These are phyloP conservation scores for Scrobipalpa atriplicella DNA, from an alignment of 2,888 invertebrate species.

Conservation along the genomic window DNA sequence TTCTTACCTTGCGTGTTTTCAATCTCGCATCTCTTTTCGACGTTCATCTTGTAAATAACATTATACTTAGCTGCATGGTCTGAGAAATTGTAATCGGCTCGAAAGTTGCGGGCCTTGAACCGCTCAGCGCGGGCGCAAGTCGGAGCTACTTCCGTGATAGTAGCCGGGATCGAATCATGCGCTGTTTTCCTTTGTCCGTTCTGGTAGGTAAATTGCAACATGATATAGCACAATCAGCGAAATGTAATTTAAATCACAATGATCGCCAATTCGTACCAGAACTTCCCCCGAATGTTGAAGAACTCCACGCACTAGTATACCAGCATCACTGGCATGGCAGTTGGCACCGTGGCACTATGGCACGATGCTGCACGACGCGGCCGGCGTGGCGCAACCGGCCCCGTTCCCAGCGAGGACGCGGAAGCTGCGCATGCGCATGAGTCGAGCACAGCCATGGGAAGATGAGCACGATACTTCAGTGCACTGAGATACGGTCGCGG, in stretches of 20 bases:
- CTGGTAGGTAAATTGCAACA: too few relatives aligned
- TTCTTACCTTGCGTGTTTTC: too few relatives aligned
- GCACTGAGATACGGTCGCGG: not conserved
- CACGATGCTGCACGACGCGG: not conserved
- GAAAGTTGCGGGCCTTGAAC: conserved; percentile 19
- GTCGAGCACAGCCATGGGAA: not conserved
- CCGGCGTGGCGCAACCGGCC: conserved; percentile 13
- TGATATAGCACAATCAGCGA: too few relatives aligned
- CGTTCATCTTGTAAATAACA: not conserved
- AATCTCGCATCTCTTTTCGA: not conserved
- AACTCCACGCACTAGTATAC: not conserved
- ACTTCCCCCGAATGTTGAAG: not conserved
- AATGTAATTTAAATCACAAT: too few relatives aligned
- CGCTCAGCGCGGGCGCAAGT: not conserved
- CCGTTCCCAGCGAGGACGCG: conserved; percentile 22
- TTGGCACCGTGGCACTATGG: not conserved
- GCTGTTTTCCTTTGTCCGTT: not conserved
- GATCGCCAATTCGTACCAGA: too few relatives aligned
- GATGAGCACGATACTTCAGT: conserved; percentile 7
- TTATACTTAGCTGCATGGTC: not conserved
- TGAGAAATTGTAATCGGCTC: conserved; percentile 15
- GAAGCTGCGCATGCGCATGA: not conserved
- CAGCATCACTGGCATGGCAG: not conserved
- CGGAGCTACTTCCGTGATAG: conserved; percentile 11
- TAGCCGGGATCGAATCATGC: not conserved